These are phyloP conservation scores for Hemicentrotus pulcherrimus DNA, from an alignment of 35 echinoderm and acorn worm genomes.

Conservation along the genomic window DNA sequence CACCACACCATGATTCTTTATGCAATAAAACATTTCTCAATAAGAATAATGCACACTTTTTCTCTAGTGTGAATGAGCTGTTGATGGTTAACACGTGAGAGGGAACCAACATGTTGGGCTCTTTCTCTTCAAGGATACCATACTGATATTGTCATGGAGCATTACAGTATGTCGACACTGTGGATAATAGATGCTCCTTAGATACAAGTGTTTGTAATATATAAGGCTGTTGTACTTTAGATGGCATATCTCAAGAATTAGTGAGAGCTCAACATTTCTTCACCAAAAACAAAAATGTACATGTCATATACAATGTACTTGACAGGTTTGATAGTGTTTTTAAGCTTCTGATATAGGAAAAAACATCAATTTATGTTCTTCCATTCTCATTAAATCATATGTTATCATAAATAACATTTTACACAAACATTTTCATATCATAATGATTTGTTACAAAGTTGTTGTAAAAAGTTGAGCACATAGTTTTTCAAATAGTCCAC, in stretches of 20 bases:
- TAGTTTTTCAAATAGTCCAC: too few relatives aligned
- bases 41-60: not conserved
- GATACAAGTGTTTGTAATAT: not conserved
- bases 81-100: not conserved
- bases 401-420: too few relatives aligned
- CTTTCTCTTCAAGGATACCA: not conserved
- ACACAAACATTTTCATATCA: too few relatives aligned
- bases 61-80: not conserved
- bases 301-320: not conserved
- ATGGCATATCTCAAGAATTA: not conserved
- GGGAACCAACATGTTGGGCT: not conserved
- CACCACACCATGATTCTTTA: too few relatives aligned
- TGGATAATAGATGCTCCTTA: not conserved
- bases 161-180: not conserved
- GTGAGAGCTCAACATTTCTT: not conserved
- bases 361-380: too few relatives aligned
- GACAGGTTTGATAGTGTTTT: too few relatives aligned
- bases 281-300: not conserved
- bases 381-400: too few relatives aligned
- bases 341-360: too few relatives aligned
- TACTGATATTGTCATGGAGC: not conserved
- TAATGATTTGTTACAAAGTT: too few relatives aligned
- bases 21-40: not conserved
- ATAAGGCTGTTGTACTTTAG: not conserved
- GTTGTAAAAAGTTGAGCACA: too few relatives aligned